Evolutionary conservation across 2,797 vertebrate genomes (phyloP).

Genomic region (Loris lydekkerianus): DNA sequence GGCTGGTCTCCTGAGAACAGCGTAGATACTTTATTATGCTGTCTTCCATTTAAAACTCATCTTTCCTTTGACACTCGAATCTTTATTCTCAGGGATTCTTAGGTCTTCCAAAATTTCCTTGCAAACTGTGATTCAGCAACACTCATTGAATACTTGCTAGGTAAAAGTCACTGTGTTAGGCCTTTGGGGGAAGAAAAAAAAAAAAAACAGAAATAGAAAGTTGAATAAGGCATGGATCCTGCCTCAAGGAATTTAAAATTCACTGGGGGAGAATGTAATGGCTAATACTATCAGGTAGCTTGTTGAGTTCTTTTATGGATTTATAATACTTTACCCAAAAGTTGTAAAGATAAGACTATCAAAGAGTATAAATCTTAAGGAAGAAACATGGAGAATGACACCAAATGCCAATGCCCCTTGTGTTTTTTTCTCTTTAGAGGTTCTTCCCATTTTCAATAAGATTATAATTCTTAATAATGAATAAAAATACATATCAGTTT

Average conservation of each 20-base stretch:
- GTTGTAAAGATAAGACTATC: background rate
- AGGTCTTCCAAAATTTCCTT: conserved; percentile 61
- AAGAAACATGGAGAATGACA: background rate
- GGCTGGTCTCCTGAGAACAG: conserved; percentile 22
- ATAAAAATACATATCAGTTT: conserved; percentile 5
- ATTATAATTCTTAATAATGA: conserved; percentile 24
- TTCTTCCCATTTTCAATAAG: background rate
- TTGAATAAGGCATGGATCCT: conserved; percentile 17
- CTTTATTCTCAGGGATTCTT: conserved; percentile 57
- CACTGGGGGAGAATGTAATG: background rate
- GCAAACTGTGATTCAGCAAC: conserved; percentile 59
- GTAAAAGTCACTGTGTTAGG: background rate
- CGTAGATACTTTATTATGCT: background rate
- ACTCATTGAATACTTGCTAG: background rate
- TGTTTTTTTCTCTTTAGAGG: background rate
- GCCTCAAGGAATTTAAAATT: conserved; percentile 55
- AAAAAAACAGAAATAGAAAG: conserved; percentile 55
- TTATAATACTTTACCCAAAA: conserved; percentile 41
- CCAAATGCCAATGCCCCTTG: background rate
- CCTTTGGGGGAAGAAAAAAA: background rate
- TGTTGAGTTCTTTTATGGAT: background rate
- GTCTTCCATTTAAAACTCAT: conserved; percentile 66
- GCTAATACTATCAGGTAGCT: conserved; percentile 38
- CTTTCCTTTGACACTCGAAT: conserved; percentile 64
- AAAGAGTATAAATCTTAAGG: conserved; percentile 23